phyloP scores from a whole-genome alignment of 2,888 invertebrate species.

The Philereme transversata region DNA sequence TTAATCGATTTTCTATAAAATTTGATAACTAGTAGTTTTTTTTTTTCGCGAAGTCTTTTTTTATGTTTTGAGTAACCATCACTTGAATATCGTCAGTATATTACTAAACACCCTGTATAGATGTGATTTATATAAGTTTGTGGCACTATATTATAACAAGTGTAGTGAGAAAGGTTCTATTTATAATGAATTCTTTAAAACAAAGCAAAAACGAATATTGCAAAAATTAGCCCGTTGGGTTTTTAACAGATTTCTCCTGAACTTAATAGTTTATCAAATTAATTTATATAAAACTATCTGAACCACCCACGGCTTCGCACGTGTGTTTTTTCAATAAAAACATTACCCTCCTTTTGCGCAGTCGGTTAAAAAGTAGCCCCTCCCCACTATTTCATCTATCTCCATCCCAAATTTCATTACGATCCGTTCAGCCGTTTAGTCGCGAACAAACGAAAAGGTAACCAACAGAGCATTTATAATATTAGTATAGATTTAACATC shows the following conservation, averaged over 20 bases:
- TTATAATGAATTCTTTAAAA: conserved; percentile 32
- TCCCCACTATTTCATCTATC: neutral
- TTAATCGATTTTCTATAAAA: no score
- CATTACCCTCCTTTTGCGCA: neutral
- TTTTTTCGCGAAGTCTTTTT: no score
- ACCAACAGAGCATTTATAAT: no score
- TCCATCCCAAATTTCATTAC: neutral
- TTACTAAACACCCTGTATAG: neutral
- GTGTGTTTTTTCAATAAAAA: neutral
- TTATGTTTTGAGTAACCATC: no score
- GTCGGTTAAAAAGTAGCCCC: neutral
- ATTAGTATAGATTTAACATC: no score
- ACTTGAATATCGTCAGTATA: no score
- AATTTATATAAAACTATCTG: neutral
- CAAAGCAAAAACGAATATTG: conserved; percentile 79
- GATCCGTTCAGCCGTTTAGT: neutral
- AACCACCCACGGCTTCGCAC: no score
- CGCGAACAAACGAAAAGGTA: no score
- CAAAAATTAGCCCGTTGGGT: conserved; percentile 10
- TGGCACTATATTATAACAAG: neutral
- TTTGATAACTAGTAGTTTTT: no score
- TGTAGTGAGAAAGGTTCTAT: conserved; percentile 1
- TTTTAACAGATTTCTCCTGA: conserved; percentile 6
- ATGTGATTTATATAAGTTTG: neutral
- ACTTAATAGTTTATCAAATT: no score